phyloP scores from a whole-genome alignment of 92 coral and sea anemone species.

The Epizoanthus fatuus region DNA sequence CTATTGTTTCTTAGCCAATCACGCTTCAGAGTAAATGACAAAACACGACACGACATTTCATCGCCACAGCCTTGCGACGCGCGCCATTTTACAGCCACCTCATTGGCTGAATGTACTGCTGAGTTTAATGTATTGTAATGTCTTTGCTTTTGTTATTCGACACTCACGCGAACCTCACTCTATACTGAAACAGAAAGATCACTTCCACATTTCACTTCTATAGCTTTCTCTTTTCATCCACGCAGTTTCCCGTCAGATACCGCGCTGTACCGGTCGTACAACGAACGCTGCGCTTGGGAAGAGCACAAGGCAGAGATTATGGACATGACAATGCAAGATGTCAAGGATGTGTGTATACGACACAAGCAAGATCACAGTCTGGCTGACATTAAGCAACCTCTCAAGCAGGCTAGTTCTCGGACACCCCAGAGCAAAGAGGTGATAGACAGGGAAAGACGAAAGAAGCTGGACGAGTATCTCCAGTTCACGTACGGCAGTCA shows the following conservation, averaged over 20 bases:
- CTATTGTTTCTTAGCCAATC: too few relatives aligned
- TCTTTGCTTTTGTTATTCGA: too few relatives aligned
- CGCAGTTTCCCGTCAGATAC: conserved; percentile 78
- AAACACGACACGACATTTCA: too few relatives aligned
- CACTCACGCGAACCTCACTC: too few relatives aligned
- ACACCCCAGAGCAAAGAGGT: conserved; percentile 46
- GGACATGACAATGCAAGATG: conserved; percentile 48
- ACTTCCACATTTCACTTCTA: not conserved
- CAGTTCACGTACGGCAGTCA: conserved; percentile 81
- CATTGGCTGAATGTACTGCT: too few relatives aligned
- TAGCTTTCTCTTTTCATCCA: conserved; percentile 25
- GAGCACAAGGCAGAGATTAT: conserved; percentile 63
- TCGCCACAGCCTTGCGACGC: too few relatives aligned
- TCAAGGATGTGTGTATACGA: conserved; percentile 69
- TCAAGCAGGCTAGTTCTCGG: conserved; percentile 20
- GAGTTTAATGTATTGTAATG: too few relatives aligned
- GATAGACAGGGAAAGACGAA: conserved; percentile 39
- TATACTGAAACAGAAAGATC: too few relatives aligned
- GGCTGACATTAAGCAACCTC: conserved; percentile 34
- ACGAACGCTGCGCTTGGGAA: conserved; percentile 88
- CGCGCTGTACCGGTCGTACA: conserved; percentile 83
- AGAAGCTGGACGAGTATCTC: conserved; percentile 51
- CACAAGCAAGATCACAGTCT: conserved; percentile 47
- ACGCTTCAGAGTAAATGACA: too few relatives aligned
- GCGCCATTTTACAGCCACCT: too few relatives aligned